Evolutionary conservation across 2,797 vertebrate species (phyloP).

Genomic region (Rachycentron canadum): DNA sequence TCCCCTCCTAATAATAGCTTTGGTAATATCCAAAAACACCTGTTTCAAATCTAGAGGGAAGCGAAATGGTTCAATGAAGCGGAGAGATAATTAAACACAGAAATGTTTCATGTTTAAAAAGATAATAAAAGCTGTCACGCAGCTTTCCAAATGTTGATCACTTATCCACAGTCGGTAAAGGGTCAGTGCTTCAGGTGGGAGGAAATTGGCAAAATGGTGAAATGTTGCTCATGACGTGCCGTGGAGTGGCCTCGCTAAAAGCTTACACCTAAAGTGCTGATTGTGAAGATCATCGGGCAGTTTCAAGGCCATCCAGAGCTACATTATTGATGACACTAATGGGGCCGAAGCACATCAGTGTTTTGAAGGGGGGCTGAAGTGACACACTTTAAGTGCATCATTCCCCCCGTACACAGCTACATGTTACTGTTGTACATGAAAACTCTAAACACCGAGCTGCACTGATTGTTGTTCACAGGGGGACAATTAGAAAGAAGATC

Average conservation of each 20-base stretch:
- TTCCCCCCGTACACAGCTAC: background rate
- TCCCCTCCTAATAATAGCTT: conserved; percentile 21
- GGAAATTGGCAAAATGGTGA: background rate
- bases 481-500: conserved; percentile 48
- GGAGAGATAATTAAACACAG: conserved; percentile 41
- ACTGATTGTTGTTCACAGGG: conserved; percentile 25
- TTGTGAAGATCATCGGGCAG: conserved; percentile 58
- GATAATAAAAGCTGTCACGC: conserved; percentile 50
- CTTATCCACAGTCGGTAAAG: conserved; percentile 34
- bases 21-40: conserved; percentile 56
- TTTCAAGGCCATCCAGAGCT: conserved; percentile 59
- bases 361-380: conserved; percentile 52
- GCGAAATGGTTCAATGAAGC: conserved; percentile 25
- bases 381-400: conserved; percentile 65
- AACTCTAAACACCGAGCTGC: conserved; percentile 19
- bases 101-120: conserved; percentile 44
- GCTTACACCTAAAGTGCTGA: conserved; percentile 74
- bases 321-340: conserved; percentile 84
- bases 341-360: conserved; percentile 57
- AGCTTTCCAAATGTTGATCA: conserved; percentile 22
- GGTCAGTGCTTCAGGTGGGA: conserved; percentile 27
- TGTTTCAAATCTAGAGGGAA: conserved; percentile 57
- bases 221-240: conserved; percentile 9
- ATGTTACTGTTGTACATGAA: conserved; percentile 25
- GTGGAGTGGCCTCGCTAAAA: conserved; percentile 50